phyloP scores from a whole-genome alignment of 2,888 invertebrate genomes.

The Crepidodera aurea region DNA sequence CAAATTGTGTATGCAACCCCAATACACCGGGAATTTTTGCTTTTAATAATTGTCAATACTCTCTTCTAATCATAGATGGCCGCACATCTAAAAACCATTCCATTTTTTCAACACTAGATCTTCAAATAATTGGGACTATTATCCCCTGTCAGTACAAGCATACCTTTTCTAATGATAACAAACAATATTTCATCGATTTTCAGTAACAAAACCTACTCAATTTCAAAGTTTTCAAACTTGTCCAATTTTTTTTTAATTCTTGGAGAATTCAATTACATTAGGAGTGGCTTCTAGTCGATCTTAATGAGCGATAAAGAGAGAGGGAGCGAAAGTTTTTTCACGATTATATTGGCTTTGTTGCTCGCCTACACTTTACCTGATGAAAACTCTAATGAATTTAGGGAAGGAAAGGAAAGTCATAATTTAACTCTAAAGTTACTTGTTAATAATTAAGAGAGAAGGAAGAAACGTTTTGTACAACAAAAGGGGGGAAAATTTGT shows the following conservation, averaged over 20 bases:
- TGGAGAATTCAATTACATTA: slow-evolving; percentile 15
- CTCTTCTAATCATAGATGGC: no score
- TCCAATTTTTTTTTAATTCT: slow-evolving; percentile 17
- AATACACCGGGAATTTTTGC: no score
- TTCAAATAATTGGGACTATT: no score
- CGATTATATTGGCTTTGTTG: slow-evolving; percentile 15
- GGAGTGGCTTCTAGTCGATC: slow-evolving; percentile 7
- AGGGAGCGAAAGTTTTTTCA: slow-evolving; percentile 8
- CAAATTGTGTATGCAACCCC: no score
- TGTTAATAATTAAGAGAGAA: slow-evolving; percentile 7
- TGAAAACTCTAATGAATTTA: slow-evolving; percentile 15
- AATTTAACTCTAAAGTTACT: slow-evolving; percentile 10
- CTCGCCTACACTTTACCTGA: slow-evolving; percentile 21
- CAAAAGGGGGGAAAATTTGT: no score
- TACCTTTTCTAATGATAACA: not conserved
- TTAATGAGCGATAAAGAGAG: slow-evolving; percentile 20
- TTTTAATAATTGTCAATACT: no score
- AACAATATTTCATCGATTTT: not conserved
- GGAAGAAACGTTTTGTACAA: no score
- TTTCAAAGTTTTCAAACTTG: slow-evolving; percentile 4
- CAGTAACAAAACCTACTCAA: slow-evolving; percentile 1
- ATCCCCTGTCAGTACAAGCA: no score
- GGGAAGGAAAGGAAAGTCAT: slow-evolving; percentile 6
- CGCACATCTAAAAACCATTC: no score
- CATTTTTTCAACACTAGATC: no score